A percentile compares a stretch with the other conserved stretches of the same genome.
Conservation (phyloP, 2,797 vertebrate species). For the Xerus rutilus region DNA sequence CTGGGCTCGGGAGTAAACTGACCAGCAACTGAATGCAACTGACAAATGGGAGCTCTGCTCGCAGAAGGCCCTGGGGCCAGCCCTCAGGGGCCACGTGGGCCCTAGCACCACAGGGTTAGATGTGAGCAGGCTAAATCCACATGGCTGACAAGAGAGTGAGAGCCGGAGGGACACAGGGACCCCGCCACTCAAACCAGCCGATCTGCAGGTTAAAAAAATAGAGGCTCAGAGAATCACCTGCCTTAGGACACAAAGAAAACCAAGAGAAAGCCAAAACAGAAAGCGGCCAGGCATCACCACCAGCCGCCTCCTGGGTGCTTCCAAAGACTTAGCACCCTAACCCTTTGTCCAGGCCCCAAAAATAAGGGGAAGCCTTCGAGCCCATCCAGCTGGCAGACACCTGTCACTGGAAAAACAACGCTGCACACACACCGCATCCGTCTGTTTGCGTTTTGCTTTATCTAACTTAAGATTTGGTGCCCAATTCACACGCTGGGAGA, state of each 20-base stretch:
- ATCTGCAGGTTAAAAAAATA: not conserved
- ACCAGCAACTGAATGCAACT: not conserved
- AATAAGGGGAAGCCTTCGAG: not conserved
- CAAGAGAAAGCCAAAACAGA: not conserved
- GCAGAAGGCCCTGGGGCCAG: not conserved
- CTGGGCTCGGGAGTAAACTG: not conserved
- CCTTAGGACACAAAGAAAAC: not conserved
- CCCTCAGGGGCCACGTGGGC: not conserved
- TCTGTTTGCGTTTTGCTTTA: not conserved
- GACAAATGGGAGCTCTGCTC: not conserved
- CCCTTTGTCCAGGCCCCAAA: not conserved
- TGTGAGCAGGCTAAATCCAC: not conserved
- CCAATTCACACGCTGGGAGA: not conserved
- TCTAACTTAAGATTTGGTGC: not conserved
- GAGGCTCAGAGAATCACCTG: not conserved
- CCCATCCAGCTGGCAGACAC: not conserved
- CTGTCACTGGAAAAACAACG: not conserved
- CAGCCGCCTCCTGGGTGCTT: fast-evolving
- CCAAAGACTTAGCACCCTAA: not conserved
- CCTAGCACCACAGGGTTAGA: not conserved
- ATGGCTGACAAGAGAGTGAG: not conserved
- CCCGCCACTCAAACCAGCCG: not conserved
- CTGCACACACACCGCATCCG: not conserved
- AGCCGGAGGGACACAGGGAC: too few relatives aligned
- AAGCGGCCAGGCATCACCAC: not conserved